A percentile compares a stretch with the other conserved stretches of the same genome.
Conservation (phyloP, 2,888 invertebrate species). For the Meta bourneti region DNA sequence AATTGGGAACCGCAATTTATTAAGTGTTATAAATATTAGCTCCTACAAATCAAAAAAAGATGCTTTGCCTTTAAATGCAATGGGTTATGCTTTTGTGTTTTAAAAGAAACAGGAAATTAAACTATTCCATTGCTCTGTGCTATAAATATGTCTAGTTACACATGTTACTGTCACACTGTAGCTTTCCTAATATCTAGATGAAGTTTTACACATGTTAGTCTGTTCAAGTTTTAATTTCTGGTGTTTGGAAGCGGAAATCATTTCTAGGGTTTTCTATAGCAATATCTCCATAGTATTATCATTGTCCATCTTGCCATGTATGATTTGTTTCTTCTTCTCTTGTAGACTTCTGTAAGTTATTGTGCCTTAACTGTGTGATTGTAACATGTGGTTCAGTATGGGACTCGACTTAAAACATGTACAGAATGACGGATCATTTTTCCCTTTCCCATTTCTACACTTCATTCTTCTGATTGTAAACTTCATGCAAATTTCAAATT, state of each 20-base stretch:
- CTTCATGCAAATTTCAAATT: constrained; percentile 33
- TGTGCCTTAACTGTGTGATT: constrained; percentile 76
- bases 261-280: constrained; percentile 32
- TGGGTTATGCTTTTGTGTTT: constrained; percentile 26
- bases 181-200: constrained; percentile 60
- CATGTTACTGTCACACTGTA: constrained; percentile 76
- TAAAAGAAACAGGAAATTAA: constrained; percentile 4
- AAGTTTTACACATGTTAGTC: constrained; percentile 8
- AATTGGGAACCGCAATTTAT: background rate
- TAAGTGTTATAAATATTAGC: background rate
- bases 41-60: background rate
- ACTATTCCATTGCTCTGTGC: constrained; percentile 10
- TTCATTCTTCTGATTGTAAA: constrained; percentile 22
- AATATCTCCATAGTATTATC: constrained; percentile 20
- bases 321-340: constrained; percentile 36
- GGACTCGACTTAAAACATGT: constrained; percentile 57
- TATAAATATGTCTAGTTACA: constrained; percentile 62
- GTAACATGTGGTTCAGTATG: constrained; percentile 75
- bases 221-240: constrained; percentile 16
- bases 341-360: constrained; percentile 69
- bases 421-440: constrained; percentile 49
- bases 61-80: constrained; percentile 18
- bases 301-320: constrained; percentile 18
- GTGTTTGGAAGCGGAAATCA: background rate
- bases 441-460: constrained; percentile 43